phyloP scores from a whole-genome alignment of 1,140 invertebrate species.

The Drosophila tani region DNA sequence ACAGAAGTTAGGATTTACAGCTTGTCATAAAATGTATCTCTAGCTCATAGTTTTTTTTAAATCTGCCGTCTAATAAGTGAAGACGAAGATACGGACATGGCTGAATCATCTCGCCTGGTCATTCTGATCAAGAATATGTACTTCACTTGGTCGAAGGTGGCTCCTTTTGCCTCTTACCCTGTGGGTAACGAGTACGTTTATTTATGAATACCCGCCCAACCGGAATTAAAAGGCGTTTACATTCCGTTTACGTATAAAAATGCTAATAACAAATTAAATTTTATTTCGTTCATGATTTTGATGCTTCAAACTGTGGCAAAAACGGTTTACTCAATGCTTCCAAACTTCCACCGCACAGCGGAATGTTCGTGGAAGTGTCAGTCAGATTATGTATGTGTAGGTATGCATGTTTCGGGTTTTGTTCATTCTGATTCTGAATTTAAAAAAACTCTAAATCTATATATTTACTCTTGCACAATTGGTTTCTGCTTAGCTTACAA shows the following conservation, averaged over 20 bases:
- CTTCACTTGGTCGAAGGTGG: too few species aligned
- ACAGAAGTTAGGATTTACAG: too few species aligned
- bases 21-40: too few species aligned
- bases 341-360: slow-evolving; percentile 44
- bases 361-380: slow-evolving; percentile 54
- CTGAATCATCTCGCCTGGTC: neutral
- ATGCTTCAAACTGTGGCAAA: slow-evolving; percentile 54
- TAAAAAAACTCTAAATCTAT: slow-evolving; percentile 49
- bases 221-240: slow-evolving; percentile 4
- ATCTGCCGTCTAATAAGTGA: too few species aligned
- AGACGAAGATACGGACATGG: too few species aligned
- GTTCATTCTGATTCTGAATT: slow-evolving; percentile 63
- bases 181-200: too few species aligned
- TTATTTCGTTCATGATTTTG: slow-evolving; percentile 78
- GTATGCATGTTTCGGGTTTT: slow-evolving; percentile 36
- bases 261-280: slow-evolving; percentile 74
- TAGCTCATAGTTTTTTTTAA: too few species aligned
- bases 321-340: slow-evolving; percentile 22
- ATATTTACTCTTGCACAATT: slow-evolving; percentile 54
- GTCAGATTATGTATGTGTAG: slow-evolving; percentile 56
- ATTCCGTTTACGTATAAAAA: slow-evolving; percentile 64
- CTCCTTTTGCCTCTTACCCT: too few species aligned
- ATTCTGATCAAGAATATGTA: neutral
- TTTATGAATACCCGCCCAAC: neutral
- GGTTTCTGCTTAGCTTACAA: slow-evolving; percentile 65